phyloP scores from a whole-genome alignment of 2,797 vertebrate species.

The Myotis daubentonii region DNA sequence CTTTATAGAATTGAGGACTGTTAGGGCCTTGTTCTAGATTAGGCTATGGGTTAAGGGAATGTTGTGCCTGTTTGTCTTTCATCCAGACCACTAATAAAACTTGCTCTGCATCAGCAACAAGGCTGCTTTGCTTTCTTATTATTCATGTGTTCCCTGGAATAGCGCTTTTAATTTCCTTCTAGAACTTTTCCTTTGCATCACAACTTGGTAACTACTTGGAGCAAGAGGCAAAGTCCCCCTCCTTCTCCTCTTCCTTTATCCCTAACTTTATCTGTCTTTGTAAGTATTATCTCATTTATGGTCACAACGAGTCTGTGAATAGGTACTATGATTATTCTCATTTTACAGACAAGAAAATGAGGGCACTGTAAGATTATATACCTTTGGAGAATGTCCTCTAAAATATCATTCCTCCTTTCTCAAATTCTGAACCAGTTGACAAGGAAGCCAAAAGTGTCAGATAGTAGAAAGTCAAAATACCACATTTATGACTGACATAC shows the following conservation, averaged over 20 bases:
- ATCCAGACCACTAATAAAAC: background rate
- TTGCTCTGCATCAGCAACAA: background rate
- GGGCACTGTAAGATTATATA: background rate
- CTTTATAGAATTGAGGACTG: background rate
- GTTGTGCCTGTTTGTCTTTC: background rate
- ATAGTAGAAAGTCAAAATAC: background rate
- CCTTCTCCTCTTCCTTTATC: no score
- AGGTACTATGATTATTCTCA: background rate
- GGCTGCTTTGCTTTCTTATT: background rate
- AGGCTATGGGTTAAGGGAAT: background rate
- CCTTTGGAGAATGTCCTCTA: background rate
- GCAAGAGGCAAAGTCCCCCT: background rate
- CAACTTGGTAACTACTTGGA: background rate
- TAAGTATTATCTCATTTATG: background rate
- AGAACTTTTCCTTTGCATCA: background rate
- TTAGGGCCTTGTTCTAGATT: background rate
- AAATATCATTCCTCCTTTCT: background rate
- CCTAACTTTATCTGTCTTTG: no score
- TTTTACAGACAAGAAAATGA: constrained; percentile 28
- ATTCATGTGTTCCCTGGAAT: background rate
- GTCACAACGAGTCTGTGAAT: background rate
- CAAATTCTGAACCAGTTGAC: constrained; percentile 14
- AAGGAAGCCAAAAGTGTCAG: constrained; percentile 1
- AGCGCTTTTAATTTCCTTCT: background rate
- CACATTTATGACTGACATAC: background rate